phyloP scores from a whole-genome alignment of 2,888 invertebrate genomes.

The Clanis bilineata region DNA sequence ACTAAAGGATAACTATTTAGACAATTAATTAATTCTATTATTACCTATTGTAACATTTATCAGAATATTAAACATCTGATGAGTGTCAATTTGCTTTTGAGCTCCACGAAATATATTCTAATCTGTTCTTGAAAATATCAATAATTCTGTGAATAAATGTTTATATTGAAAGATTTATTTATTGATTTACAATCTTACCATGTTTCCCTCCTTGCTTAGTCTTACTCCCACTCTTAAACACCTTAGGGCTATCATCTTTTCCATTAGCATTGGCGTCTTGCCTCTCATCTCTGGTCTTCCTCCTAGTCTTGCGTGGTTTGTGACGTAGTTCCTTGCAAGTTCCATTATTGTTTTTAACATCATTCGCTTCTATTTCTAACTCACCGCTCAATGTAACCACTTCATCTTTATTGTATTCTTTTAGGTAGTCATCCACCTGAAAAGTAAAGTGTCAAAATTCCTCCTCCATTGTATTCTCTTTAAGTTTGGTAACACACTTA shows the following conservation, averaged over 20 bases:
- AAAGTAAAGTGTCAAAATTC: no score
- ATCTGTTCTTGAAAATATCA: no score
- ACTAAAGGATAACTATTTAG: no score
- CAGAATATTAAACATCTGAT: no score
- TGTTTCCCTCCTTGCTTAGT: constrained; percentile 57
- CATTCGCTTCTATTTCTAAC: constrained; percentile 75
- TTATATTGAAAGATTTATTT: no score
- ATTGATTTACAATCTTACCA: constrained; percentile 44
- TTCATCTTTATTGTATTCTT: constrained; percentile 78
- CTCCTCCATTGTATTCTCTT: no score
- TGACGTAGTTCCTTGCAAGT: constrained; percentile 62
- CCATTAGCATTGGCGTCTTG: constrained; percentile 64
- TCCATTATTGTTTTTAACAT: constrained; percentile 73
- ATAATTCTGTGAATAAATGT: no score
- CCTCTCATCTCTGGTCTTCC: constrained; percentile 69
- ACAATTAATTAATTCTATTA: no score
- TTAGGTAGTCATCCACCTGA: constrained; percentile 76
- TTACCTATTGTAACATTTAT: no score
- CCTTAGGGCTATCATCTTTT: constrained; percentile 74
- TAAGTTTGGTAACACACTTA: no score
- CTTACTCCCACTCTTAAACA: constrained; percentile 66
- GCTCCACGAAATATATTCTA: no score
- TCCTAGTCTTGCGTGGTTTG: constrained; percentile 68
- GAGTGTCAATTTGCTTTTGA: no score
- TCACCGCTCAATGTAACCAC: constrained; percentile 76